A percentile compares a stretch with the other conserved stretches of the same genome.
These are phyloP conservation scores for Anisognathus igniventris DNA, from an alignment of 2,797 vertebrate species.

Conservation along the genomic window DNA sequence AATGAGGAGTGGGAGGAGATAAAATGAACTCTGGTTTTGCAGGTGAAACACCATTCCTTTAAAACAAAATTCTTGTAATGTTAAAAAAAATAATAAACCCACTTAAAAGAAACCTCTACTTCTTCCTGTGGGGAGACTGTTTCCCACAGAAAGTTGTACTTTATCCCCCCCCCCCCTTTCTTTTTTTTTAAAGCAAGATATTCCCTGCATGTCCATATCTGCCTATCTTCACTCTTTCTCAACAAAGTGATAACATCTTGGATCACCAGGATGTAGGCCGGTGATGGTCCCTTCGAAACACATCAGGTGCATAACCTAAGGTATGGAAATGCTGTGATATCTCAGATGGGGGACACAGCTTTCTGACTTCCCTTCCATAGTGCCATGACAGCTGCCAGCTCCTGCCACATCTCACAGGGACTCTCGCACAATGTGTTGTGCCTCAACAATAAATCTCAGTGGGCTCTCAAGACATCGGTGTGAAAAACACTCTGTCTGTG, in stretches of 20 bases:
- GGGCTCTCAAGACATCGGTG: rapidly evolving
- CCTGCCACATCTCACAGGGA: not conserved
- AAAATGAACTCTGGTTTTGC: slow-evolving; percentile 62
- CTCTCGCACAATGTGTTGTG: not conserved
- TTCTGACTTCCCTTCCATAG: not conserved
- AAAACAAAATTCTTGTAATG: slow-evolving; percentile 28
- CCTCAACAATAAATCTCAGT: not conserved
- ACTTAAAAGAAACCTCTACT: slow-evolving; percentile 52
- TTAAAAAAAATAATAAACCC: slow-evolving; percentile 20
- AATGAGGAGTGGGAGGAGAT: slow-evolving; percentile 56
- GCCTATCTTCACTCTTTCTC: not conserved
- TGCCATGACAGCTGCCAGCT: not conserved
- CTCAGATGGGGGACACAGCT: not conserved
- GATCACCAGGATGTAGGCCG: not conserved
- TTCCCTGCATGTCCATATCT: not conserved
- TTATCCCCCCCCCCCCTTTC: not conserved
- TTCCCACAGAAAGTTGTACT: not conserved
- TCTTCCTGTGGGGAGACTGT: slow-evolving; percentile 41
- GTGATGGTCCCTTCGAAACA: not conserved
- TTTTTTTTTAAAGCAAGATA: not conserved
- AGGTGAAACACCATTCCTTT: slow-evolving; percentile 61
- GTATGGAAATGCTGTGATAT: not conserved
- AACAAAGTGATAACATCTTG: not conserved
- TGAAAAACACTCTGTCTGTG: not conserved
- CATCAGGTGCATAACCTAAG: not conserved